Evolutionary conservation across 2,113 vertebrate species (phyloP).

Genomic region (Myrmecobius fasciatus): DNA sequence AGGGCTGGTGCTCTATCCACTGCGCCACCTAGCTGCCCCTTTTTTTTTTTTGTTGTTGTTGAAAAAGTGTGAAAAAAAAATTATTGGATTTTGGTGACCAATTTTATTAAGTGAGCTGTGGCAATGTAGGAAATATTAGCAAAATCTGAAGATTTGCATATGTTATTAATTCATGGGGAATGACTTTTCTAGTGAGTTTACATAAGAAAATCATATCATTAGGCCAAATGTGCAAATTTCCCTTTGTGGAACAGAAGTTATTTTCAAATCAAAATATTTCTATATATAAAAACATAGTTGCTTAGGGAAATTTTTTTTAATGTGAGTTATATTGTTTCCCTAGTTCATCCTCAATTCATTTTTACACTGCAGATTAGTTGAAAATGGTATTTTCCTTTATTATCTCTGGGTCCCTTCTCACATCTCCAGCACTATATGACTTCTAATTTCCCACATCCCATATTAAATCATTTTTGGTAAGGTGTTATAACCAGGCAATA

Average conservation of each 20-base stretch:
- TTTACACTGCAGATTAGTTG: constrained; percentile 3
- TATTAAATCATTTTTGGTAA: not conserved
- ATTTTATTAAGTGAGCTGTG: constrained; percentile 57
- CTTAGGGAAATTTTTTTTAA: constrained; percentile 36
- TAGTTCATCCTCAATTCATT: constrained; percentile 46
- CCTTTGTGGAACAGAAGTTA: constrained; percentile 14
- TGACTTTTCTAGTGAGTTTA: constrained; percentile 42
- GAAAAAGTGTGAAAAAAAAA: constrained; percentile 55
- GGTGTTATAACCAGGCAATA: not conserved
- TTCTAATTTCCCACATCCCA: not conserved
- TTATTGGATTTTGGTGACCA: constrained; percentile 45
- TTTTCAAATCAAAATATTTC: constrained; percentile 50
- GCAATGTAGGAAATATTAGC: not conserved
- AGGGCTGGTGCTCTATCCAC: no score
- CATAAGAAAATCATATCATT: constrained; percentile 27
- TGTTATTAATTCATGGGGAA: constrained; percentile 40
- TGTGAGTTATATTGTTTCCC: not conserved
- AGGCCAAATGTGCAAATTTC: constrained; percentile 47
- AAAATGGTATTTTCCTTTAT: not conserved
- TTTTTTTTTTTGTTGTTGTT: constrained; percentile 18
- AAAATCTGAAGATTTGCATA: not conserved
- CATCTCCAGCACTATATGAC: not conserved
- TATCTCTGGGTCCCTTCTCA: not conserved
- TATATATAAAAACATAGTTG: constrained; percentile 49
- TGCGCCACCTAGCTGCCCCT: no score